Base-by-base conservation (phyloP, 2,113 vertebrate species). In the Scatophagus argus region DNA sequence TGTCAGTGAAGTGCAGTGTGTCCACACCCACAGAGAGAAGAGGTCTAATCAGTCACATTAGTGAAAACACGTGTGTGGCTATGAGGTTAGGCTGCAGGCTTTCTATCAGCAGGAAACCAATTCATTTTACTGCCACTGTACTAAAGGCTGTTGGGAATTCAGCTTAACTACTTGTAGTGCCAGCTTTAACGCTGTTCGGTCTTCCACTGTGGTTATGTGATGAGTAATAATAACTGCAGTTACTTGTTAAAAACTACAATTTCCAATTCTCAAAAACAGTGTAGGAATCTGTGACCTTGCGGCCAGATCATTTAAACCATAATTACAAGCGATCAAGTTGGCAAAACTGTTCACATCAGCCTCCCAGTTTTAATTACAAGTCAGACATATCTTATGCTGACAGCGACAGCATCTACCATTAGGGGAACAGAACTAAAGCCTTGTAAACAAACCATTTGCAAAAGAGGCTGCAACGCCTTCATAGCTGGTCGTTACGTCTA, bases 41-140 rank as follows among this genome's bases (percentile, higher is more conserved):
- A 61, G 21, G 4, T 74, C 34, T 47, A 71, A 74, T 80, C 49
- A 69, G 52, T 25, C 36, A n/a, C 58, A 83, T 19, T 11, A 39
- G 10, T 38, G 31, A 60, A 44, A 29, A 23, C 12, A 60, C 34
- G 14, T 29, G 9, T 23, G 38, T 23, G 32, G 59, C 29, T 46
- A 7, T 19, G 31, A 36, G 25, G 59, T 71, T 39, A 19, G 32
- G 44, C 17, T 10, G 10, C 34, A 13, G 49, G 32, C 25, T 13
- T 39, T 58, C 47, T 46, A 58, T 34, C 8, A 27, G 12, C 54
- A 34, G 47, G 8, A 36, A 36, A 14, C 16, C 14, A 38, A 23
- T 59, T 34, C 2, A 32, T 70, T 27, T 47, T 36, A 67, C 58
- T 31, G 41, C 11, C 23, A 11, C 12, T 59, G 32, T 17, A 39